These are phyloP conservation scores for Pelagia noctiluca DNA, from an alignment of 30 jellyfish, hydroid and myxozoan species.

Conservation along the genomic window DNA sequence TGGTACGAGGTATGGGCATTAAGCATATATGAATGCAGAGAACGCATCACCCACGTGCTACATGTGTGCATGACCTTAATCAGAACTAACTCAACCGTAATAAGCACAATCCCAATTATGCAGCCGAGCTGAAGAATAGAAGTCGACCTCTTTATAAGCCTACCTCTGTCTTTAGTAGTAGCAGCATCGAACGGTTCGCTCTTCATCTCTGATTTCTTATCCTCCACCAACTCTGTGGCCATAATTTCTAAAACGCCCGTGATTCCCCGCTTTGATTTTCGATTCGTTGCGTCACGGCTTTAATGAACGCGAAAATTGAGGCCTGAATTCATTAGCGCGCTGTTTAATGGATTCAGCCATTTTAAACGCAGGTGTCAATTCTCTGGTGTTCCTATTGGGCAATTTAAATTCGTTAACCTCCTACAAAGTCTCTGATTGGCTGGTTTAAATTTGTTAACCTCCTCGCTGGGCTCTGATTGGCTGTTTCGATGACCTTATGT, in stretches of 20 bases:
- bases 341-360: constrained; percentile 68
- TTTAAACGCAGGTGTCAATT: constrained; percentile 72
- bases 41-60: constrained; percentile 16
- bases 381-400: constrained; percentile 84
- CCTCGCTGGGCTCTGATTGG: constrained; percentile 68
- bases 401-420: constrained; percentile 31
- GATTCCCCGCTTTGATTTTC: constrained; percentile 41
- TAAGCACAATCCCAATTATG: constrained; percentile 68
- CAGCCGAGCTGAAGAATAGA: constrained; percentile 36
- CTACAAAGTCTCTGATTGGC: constrained; percentile 70
- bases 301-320: constrained; percentile 9
- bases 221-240: constrained; percentile 70
- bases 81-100: constrained; percentile 69
- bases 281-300: constrained; percentile 63
- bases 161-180: constrained; percentile 69
- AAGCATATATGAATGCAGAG: background rate
- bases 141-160: background rate
- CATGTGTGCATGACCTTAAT: constrained; percentile 77
- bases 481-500: constrained; percentile 75
- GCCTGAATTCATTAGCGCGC: constrained; percentile 63
- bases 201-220: constrained; percentile 60
- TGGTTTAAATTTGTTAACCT: constrained; percentile 32
- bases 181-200: constrained; percentile 67
- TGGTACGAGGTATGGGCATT: background rate
- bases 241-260: constrained; percentile 8